phyloP scores from a whole-genome alignment of 2,113 vertebrate species.

The Bufo gargarizans region DNA sequence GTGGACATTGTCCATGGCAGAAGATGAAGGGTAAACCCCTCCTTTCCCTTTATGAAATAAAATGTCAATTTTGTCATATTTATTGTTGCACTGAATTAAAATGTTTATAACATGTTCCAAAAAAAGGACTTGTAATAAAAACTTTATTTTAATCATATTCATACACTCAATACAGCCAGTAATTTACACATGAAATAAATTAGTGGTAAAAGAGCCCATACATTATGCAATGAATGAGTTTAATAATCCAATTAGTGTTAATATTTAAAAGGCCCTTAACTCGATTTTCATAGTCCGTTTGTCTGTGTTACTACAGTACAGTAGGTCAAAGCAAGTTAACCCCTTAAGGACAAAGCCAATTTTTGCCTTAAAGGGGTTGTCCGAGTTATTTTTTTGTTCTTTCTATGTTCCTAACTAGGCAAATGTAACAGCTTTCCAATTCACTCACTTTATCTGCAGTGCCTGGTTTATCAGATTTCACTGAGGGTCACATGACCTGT shows the following conservation, averaged over 20 bases:
- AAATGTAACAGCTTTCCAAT: no score
- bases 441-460: no score
- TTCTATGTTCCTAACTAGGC: no score
- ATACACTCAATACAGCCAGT: neutral
- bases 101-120: neutral
- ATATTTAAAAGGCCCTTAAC: neutral
- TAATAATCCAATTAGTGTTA: neutral
- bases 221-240: neutral
- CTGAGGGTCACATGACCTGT: no score
- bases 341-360: no score
- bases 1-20: slow-evolving; percentile 5
- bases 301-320: no score
- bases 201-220: neutral
- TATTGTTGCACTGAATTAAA: slow-evolving; percentile 1
- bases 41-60: neutral
- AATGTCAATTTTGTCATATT: slow-evolving; percentile 34
- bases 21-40: neutral
- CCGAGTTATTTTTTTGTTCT: no score
- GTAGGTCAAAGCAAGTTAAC: no score
- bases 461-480: no score
- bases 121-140: slow-evolving; percentile 5
- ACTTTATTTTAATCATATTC: neutral
- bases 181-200: slow-evolving; percentile 17
- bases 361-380: no score
- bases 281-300: neutral